Evolutionary conservation across 2,113 vertebrate species (phyloP), one percentile per base, ranked within the genome.

Genomic region (Sceloporus undulatus): DNA sequence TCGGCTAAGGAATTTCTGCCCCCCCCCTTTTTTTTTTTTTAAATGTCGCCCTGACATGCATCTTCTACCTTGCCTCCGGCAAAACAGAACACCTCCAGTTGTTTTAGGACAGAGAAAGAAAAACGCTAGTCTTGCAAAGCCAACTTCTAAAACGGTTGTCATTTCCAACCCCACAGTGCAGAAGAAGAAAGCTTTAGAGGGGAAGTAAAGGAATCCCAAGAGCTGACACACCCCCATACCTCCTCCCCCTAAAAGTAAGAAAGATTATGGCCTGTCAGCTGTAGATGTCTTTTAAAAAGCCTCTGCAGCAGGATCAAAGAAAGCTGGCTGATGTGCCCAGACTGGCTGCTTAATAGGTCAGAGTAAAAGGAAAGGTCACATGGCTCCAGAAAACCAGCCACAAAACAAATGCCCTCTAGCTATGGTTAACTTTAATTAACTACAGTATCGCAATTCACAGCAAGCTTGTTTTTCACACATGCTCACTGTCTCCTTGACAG

Each of bases 381-480:
- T 94, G 94, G 77, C 92, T 93, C 88, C 89, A 88, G 92, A 94
- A 90, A 93, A 92, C 29, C 56, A 48, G 59, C 92, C 91, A 92
- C 92, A 92, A 92, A 96, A 93, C 93, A 95, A 94, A 94, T 85
- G 65, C 94, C 96, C 88, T 0, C 9, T 87, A 93, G 96, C 95
- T 95, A 96, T 27, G 52, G 95, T 96, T 96, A 96, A 96, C 94
- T 96, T 96, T 95, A 96, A 97, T 96, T 96, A 96, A 96, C 94
- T 94, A 91, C 92, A 93, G 90, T 91, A 93, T 94, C 94, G 92
- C 91, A 95, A 89, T 94, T 96, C 93, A 94, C 93, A 94, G 95
- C 88, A 92, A 95, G 88, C 75, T 95, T 68, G 82, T 92, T 94
- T 93, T 94, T 92, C 90, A 95, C 87, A 91, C 78, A 76, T 92